A percentile compares a stretch with the other conserved stretches of the same genome.
These are phyloP conservation scores for Drosophila eohydei DNA, from an alignment of 2,888 invertebrate species.

Conservation along the genomic window DNA sequence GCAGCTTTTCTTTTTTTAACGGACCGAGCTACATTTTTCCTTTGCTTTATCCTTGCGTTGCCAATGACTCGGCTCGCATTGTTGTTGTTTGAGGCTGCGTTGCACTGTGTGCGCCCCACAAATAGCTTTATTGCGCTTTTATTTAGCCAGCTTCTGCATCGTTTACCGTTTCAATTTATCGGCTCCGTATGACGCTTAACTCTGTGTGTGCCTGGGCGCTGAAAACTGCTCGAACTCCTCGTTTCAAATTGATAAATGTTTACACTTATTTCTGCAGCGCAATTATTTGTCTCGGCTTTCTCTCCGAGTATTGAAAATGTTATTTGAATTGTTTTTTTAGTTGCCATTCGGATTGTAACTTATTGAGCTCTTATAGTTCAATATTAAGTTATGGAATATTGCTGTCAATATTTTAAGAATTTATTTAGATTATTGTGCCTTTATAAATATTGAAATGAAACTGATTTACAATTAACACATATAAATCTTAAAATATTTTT, in stretches of 20 bases:
- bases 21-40: slow-evolving; percentile 48
- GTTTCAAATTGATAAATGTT: slow-evolving; percentile 13
- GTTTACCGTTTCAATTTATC: slow-evolving; percentile 68
- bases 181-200: slow-evolving; percentile 22
- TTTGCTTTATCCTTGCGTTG: slow-evolving; percentile 28
- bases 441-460: no score
- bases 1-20: slow-evolving; percentile 47
- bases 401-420: no score
- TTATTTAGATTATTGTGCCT: no score
- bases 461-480: no score
- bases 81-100: slow-evolving; percentile 47
- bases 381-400: no score
- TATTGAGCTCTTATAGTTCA: no score
- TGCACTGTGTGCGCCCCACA: slow-evolving; percentile 39
- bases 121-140: slow-evolving; percentile 74
- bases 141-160: slow-evolving; percentile 60
- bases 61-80: slow-evolving; percentile 8
- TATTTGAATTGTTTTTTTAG: neutral
- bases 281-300: neutral
- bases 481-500: no score
- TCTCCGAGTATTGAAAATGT: neutral
- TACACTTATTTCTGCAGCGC: slow-evolving; percentile 1
- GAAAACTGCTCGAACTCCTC: slow-evolving; percentile 9
- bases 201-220: slow-evolving; percentile 1
- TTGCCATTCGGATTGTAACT: neutral